Evolutionary conservation across 2,888 invertebrate genomes (phyloP), one percentile per base, ranked within the genome.

Genomic region (Nomada fucata): DNA sequence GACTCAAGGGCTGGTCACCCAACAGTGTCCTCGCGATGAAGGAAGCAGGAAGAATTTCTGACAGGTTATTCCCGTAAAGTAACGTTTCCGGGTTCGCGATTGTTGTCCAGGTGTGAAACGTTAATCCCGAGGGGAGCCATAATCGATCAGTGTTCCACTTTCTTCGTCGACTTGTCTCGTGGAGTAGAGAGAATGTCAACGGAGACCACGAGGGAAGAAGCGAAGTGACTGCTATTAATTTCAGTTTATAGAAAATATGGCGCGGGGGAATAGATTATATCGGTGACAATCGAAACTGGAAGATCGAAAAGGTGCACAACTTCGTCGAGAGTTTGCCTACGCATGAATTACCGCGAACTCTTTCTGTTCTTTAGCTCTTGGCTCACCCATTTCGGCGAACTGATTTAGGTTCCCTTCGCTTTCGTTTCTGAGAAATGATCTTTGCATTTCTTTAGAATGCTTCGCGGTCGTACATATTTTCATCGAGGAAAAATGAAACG

Each of bases 41-140:
- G 74, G 69, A 26, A 61, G 29, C 29, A 29, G 29, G 29, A 29
- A 29, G 29, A 29, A 5, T 3, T 29, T 29, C 29, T 0, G 3
- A 4, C 29, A 29, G 29, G 29, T 29, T 29, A 29, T 29, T 29
- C 3, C 29, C 29, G 5, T 0, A 4, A 5, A 20, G 67, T 55
- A 7, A 20, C 29, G 20, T n/a, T 13, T 23, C 11, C 23, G 18
- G 5, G 42, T 18, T 59, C n/a, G 71, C 76, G 80, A 74, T 86
- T 79, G 83, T 80, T 80, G 74, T 50, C 76, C 73, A 57, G 29
- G 57, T 65, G 68, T 65, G 76, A 84, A 83, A 79, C 86, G 84
- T 89, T 90, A 87, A 90, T 90, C 84, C 83, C 82, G 68, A 76
- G 72, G 64, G 83, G 83, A 80, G 63, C 20, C 61, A 55, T 78